These are phyloP conservation scores for Oophaga pumilio DNA, from an alignment of 2,113 vertebrate genomes.

Conservation along the genomic window DNA sequence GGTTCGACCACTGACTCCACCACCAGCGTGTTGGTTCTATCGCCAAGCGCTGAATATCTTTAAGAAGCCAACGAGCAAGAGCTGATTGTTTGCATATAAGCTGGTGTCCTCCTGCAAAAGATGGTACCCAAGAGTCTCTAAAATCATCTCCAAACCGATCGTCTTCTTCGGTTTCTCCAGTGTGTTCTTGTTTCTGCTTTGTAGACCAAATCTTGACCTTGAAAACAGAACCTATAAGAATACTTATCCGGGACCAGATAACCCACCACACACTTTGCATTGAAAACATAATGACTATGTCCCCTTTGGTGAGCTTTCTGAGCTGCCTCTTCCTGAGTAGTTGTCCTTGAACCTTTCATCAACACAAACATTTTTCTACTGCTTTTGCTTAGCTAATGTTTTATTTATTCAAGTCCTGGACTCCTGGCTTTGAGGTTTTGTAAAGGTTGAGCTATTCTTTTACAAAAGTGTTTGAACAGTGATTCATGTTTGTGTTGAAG, in stretches of 20 bases:
- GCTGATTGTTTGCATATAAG: constrained; percentile 78
- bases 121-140: constrained; percentile 21
- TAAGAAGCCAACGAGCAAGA: constrained; percentile 73
- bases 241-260: background rate
- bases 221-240: constrained; percentile 51
- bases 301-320: background rate
- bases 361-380: background rate
- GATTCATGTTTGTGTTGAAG: constrained; percentile 44
- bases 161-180: constrained; percentile 56
- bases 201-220: background rate
- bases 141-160: constrained; percentile 55
- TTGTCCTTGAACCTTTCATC: constrained; percentile 19
- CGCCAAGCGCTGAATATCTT: constrained; percentile 65
- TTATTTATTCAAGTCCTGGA: constrained; percentile 50
- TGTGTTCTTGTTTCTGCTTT: constrained; percentile 45
- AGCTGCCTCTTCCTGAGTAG: background rate
- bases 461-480: constrained; percentile 35
- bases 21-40: constrained; percentile 62
- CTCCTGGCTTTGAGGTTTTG: constrained; percentile 9
- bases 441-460: constrained; percentile 33
- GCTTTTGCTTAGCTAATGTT: constrained; percentile 52
- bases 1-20: constrained; percentile 69
- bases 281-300: constrained; percentile 25
- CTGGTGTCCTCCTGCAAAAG: constrained; percentile 61
- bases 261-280: background rate